Percentiles rank a stretch among this genome's conserved stretches.
Evolutionary conservation across 2,888 invertebrate genomes (phyloP).

Genomic region (Lordiphosa andalusiaca): DNA sequence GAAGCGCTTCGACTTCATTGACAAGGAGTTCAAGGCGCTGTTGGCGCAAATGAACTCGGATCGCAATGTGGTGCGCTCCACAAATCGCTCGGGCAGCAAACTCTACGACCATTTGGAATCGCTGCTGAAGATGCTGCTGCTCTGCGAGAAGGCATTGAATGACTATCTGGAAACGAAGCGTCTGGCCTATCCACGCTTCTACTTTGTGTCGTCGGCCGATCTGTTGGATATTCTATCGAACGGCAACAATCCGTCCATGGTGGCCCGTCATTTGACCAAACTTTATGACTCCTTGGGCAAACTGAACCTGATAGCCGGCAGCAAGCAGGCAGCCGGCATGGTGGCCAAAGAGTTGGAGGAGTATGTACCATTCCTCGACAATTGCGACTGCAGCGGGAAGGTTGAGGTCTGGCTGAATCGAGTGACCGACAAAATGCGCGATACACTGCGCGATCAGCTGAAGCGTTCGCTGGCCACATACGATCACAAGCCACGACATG

Average conservation of each 20-base stretch:
- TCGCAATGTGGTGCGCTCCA: conserved; percentile 92
- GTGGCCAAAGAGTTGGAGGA: conserved; percentile 91
- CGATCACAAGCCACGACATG: conserved; percentile 92
- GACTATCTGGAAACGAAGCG: conserved; percentile 97
- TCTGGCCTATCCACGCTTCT: conserved; percentile 95
- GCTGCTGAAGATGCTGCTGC: conserved; percentile 85
- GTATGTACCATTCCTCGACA: conserved; percentile 85
- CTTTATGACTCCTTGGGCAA: conserved; percentile 94
- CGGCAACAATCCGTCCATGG: conserved; percentile 91
- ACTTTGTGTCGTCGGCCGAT: conserved; percentile 96
- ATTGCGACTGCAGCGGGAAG: conserved; percentile 92
- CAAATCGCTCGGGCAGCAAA: conserved; percentile 87
- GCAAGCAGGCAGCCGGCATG: conserved; percentile 88
- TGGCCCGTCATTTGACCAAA: conserved; percentile 90
- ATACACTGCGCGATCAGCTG: conserved; percentile 89
- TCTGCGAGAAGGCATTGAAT: conserved; percentile 96
- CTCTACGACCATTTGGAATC: conserved; percentile 88
- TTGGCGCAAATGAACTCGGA: conserved; percentile 85
- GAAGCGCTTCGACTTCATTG: conserved; percentile 91
- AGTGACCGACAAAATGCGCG: conserved; percentile 91
- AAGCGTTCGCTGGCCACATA: conserved; percentile 90
- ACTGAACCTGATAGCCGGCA: conserved; percentile 82
- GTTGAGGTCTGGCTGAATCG: conserved; percentile 95
- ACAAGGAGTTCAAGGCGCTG: conserved; percentile 89
- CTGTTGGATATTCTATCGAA: conserved; percentile 89